phyloP scores from a whole-genome alignment of 2,888 invertebrate species.

The Mythimna albipuncta region DNA sequence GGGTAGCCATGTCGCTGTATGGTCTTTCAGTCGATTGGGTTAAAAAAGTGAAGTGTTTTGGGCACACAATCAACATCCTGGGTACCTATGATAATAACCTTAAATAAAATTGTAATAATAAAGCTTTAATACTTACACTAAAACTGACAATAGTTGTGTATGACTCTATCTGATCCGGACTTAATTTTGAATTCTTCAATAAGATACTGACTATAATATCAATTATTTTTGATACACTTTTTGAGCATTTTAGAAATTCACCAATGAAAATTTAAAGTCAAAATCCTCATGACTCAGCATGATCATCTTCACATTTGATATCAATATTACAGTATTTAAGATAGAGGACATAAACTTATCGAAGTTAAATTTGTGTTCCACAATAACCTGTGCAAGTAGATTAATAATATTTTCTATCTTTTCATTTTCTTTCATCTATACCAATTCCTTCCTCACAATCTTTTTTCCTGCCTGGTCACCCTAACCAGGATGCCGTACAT shows the following conservation, averaged over 20 bases:
- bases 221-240: neutral
- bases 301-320: too few species aligned
- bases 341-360: neutral
- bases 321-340: neutral
- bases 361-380: neutral
- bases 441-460: neutral
- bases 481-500: constrained; percentile 33
- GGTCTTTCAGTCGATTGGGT: constrained; percentile 27
- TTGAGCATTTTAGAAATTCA: neutral
- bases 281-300: neutral
- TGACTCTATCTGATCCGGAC: neutral
- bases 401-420: neutral
- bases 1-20: constrained; percentile 53
- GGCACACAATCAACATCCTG: neutral
- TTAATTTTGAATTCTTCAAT: neutral
- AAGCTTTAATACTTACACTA: neutral
- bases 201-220: neutral
- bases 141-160: neutral
- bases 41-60: constrained; percentile 34
- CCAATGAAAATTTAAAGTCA: neutral
- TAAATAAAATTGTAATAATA: neutral
- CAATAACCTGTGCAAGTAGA: neutral
- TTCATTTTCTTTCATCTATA: neutral
- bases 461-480: constrained; percentile 22
- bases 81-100: neutral